Evolutionary conservation across 2,888 invertebrate species (phyloP).

Genomic region (Drosophila subquinaria): DNA sequence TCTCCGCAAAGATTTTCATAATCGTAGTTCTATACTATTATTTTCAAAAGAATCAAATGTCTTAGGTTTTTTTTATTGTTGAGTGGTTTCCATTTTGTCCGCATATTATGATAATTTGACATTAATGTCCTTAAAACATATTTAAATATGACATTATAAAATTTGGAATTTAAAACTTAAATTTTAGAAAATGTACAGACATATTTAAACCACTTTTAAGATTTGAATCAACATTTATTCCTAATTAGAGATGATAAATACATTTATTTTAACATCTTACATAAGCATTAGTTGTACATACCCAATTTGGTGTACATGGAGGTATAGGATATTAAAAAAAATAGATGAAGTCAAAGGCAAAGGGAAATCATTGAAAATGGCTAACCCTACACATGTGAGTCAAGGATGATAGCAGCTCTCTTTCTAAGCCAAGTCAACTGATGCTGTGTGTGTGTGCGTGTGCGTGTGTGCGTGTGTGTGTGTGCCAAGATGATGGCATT

Average conservation of each 20-base stretch:
- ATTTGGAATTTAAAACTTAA: too few species aligned
- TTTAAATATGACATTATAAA: too few species aligned
- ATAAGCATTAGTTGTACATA: background rate
- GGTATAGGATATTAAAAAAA: conserved; percentile 7
- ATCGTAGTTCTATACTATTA: too few species aligned
- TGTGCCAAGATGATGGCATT: conserved; percentile 36
- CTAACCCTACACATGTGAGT: conserved; percentile 44
- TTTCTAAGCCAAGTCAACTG: conserved; percentile 28
- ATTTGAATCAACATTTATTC: background rate
- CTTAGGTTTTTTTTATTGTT: too few species aligned
- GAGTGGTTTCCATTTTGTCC: too few species aligned
- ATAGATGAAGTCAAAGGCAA: conserved; percentile 26
- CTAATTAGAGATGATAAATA: too few species aligned
- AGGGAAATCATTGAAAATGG: conserved; percentile 47
- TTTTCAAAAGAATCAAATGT: too few species aligned
- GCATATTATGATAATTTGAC: too few species aligned
- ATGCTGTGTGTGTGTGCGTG: background rate
- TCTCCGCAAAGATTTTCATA: too few species aligned
- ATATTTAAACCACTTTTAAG: background rate
- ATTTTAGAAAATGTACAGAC: too few species aligned
- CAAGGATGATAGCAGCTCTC: conserved; percentile 35
- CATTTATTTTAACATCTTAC: too few species aligned
- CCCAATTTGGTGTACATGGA: background rate
- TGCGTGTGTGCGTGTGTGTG: conserved; percentile 3
- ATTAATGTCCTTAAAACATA: too few species aligned